Evolutionary conservation across 1,140 invertebrate genomes (phyloP).

Genomic region (Meloidogyne floridensis): DNA sequence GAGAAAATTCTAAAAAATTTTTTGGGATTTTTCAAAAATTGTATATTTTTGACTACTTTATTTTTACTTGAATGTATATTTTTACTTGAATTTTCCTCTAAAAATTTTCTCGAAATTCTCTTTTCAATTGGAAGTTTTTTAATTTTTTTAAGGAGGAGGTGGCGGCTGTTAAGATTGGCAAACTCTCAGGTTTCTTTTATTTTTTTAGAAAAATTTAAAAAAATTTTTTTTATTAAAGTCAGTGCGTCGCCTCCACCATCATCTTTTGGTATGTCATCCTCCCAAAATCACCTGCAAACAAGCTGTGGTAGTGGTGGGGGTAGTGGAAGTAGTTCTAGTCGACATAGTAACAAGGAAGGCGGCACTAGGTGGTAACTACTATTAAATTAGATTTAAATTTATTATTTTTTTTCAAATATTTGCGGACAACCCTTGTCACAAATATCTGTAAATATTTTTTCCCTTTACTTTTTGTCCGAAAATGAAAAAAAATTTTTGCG

Average conservation of each 20-base stretch:
- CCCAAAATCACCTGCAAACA: slow-evolving; percentile 12
- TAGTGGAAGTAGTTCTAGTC: slow-evolving; percentile 14
- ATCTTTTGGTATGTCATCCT: slow-evolving; percentile 16
- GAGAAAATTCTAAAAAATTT: too few species aligned
- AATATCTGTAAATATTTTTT: too few species aligned
- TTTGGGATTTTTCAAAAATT: too few species aligned
- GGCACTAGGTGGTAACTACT: slow-evolving; percentile 10
- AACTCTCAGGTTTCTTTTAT: slow-evolving; percentile 12
- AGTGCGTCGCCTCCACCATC: slow-evolving; percentile 11
- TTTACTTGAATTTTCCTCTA: not conserved
- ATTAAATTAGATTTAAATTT: not conserved
- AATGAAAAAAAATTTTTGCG: too few species aligned
- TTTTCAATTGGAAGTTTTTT: too few species aligned
- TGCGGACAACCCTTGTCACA: too few species aligned
- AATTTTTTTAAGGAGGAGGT: slow-evolving; percentile 37
- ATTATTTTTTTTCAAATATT: too few species aligned
- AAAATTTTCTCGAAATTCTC: slow-evolving; percentile 16
- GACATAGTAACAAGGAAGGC: slow-evolving; percentile 1
- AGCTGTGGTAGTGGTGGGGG: slow-evolving; percentile 26
- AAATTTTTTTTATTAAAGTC: not conserved
- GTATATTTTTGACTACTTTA: too few species aligned
- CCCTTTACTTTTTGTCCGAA: too few species aligned
- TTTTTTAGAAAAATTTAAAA: too few species aligned
- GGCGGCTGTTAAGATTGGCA: slow-evolving; percentile 42
- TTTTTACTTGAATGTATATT: too few species aligned